phyloP scores from a whole-genome alignment of 2,113 vertebrate species.

The Carassius gibelio region DNA sequence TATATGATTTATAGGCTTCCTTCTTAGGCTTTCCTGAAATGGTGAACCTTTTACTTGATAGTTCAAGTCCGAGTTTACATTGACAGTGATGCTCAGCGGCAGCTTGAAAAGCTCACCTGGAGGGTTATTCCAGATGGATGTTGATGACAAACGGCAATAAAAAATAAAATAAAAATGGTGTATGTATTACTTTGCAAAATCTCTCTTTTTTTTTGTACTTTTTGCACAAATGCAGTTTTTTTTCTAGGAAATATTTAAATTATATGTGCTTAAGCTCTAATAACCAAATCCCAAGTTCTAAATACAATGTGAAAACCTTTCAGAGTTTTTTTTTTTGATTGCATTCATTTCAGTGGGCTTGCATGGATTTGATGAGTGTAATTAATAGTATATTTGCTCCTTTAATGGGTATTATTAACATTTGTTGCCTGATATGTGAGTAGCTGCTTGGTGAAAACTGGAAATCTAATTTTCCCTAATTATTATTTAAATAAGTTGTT shows the following conservation, averaged over 20 bases:
- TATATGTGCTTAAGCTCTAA: not conserved
- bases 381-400: not conserved
- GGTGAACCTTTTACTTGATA: not conserved
- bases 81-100: not conserved
- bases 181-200: too few species aligned
- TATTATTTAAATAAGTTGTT: not conserved
- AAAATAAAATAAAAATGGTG: too few species aligned
- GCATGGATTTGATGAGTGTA: not conserved
- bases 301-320: not conserved
- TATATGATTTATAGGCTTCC: not conserved
- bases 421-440: not conserved
- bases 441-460: not conserved
- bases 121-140: not conserved
- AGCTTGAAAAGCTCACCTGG: constrained; percentile 15
- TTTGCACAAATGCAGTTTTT: not conserved
- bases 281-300: too few species aligned
- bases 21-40: not conserved
- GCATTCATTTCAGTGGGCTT: not conserved
- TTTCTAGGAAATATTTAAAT: not conserved
- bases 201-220: too few species aligned
- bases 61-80: not conserved
- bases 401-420: not conserved
- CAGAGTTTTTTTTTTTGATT: too few species aligned
- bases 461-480: not conserved
- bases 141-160: not conserved